Percentiles rank a stretch among this genome's conserved stretches.
Evolutionary conservation across 1,140 invertebrate species (phyloP).

Genomic region (Nasonia giraulti): DNA sequence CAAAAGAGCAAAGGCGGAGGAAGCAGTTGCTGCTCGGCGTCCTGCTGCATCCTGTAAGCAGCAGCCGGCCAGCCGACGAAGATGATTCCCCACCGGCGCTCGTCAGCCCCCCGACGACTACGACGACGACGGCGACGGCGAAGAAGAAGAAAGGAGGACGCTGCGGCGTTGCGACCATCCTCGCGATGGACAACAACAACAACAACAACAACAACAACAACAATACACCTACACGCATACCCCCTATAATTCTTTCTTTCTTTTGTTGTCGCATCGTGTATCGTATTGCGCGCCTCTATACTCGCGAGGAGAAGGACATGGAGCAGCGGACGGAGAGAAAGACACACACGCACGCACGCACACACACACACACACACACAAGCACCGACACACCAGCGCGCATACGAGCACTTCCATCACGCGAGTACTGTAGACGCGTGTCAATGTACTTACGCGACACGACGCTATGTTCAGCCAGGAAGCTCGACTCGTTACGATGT

Average conservation of each 20-base stretch:
- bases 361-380: too few relatives aligned
- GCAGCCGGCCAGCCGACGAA: background rate
- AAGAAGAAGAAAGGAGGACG: background rate
- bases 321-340: background rate
- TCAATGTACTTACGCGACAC: background rate
- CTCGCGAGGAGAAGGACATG: background rate
- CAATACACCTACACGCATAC: background rate
- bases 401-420: too few relatives aligned
- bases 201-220: background rate
- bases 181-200: background rate
- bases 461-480: too few relatives aligned
- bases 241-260: background rate
- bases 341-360: too few relatives aligned
- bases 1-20: constrained; percentile 95
- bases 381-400: too few relatives aligned
- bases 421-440: too few relatives aligned
- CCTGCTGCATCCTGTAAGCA: constrained; percentile 92
- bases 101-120: background rate
- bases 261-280: constrained; percentile 3
- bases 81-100: background rate
- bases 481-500: too few relatives aligned
- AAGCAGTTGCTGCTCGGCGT: constrained; percentile 93
- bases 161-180: too few relatives aligned
- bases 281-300: background rate
- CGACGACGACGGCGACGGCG: background rate